Evolutionary conservation across 2,888 invertebrate genomes (phyloP).

Genomic region (Podabrus alpinus): DNA sequence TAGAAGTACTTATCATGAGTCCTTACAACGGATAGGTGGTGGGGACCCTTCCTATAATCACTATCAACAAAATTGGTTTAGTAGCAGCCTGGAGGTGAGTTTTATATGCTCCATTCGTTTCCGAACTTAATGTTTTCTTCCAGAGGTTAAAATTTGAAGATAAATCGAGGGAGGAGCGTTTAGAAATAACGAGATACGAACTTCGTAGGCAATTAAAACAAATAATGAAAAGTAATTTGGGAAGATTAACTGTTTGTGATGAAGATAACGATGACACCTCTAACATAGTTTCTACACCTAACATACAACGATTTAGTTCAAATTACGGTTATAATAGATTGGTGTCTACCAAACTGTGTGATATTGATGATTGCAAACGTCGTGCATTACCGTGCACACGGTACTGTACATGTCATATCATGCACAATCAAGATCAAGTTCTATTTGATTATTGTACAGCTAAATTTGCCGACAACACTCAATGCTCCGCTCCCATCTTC

Average conservation of each 20-base stretch:
- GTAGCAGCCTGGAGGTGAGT: slow-evolving; percentile 52
- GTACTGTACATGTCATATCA: slow-evolving; percentile 84
- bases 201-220: slow-evolving; percentile 52
- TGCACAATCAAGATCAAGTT: slow-evolving; percentile 79
- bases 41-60: slow-evolving; percentile 45
- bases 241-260: slow-evolving; percentile 50
- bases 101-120: background rate
- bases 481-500: slow-evolving; percentile 78
- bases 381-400: slow-evolving; percentile 75
- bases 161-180: slow-evolving; percentile 52
- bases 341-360: slow-evolving; percentile 34
- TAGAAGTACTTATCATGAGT: slow-evolving; percentile 51
- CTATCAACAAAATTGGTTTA: slow-evolving; percentile 55
- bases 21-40: slow-evolving; percentile 51
- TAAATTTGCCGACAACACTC: slow-evolving; percentile 77
- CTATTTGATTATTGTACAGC: slow-evolving; percentile 78
- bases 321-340: slow-evolving; percentile 32
- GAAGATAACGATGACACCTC: slow-evolving; percentile 18
- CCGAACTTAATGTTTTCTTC: slow-evolving; percentile 20
- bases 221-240: slow-evolving; percentile 53
- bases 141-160: slow-evolving; percentile 54
- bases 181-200: slow-evolving; percentile 55
- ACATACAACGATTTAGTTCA: slow-evolving; percentile 5
- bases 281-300: background rate
- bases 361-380: slow-evolving; percentile 47